Percentiles rank a stretch among this genome's conserved stretches.
phyloP scores from a whole-genome alignment of 1,140 invertebrate species.

The Drosophila pachea region DNA sequence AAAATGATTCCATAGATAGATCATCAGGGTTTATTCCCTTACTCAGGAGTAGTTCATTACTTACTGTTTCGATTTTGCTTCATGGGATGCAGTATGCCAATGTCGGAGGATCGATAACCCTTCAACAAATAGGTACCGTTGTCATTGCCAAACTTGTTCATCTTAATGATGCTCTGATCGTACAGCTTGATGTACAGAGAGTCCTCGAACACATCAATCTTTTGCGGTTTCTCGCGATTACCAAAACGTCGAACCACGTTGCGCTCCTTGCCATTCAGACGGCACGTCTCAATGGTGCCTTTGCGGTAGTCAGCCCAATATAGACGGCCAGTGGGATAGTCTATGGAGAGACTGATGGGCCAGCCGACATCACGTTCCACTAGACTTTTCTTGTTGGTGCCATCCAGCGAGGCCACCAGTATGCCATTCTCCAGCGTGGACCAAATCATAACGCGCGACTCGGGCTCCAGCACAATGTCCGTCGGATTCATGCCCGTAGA shows the following conservation, averaged over 20 bases:
- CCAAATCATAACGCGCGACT: constrained; percentile 79
- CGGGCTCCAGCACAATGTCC: constrained; percentile 85
- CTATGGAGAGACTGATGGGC: constrained; percentile 85
- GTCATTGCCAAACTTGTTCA: constrained; percentile 85
- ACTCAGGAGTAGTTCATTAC: not conserved
- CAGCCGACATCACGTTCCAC: constrained; percentile 82
- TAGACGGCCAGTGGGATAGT: constrained; percentile 83
- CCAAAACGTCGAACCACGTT: constrained; percentile 81
- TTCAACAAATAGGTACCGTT: constrained; percentile 81
- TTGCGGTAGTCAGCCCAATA: constrained; percentile 89
- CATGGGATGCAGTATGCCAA: constrained; percentile 84
- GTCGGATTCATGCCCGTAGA: constrained; percentile 80
- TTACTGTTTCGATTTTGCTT: constrained; percentile 82
- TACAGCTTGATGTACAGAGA: constrained; percentile 84
- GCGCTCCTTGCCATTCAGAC: constrained; percentile 84
- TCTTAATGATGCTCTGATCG: constrained; percentile 82
- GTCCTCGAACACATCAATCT: constrained; percentile 88
- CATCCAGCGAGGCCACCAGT: constrained; percentile 84
- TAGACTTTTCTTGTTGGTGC: constrained; percentile 81
- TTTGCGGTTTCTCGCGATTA: constrained; percentile 82
- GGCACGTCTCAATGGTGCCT: constrained; percentile 84
- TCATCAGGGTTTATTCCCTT: not conserved
- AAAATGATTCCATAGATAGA: constrained; percentile 14
- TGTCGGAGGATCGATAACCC: constrained; percentile 82
- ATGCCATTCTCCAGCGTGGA: constrained; percentile 80